phyloP scores from a whole-genome alignment of 1,140 invertebrate species.

The Agrypnia vestita region DNA sequence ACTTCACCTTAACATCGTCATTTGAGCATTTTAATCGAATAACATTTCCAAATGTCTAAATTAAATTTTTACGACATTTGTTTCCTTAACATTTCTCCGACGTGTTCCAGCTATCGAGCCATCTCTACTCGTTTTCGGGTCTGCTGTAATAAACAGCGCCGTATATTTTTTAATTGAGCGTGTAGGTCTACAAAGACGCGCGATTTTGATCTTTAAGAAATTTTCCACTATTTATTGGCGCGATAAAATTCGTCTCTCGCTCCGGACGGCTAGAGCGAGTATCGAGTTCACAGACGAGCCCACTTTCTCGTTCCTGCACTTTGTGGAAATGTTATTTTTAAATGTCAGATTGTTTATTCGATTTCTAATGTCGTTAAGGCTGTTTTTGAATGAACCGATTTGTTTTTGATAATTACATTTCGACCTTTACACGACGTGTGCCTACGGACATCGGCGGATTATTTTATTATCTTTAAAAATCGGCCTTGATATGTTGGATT shows the following conservation, averaged over 20 bases:
- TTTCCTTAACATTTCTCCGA: constrained; percentile 7
- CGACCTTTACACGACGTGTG: too few relatives aligned
- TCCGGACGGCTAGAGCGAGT: constrained; percentile 20
- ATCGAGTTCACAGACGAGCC: neutral
- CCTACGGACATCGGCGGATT: too few relatives aligned
- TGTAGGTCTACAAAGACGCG: neutral
- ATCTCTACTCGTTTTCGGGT: constrained; percentile 34
- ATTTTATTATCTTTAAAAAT: too few relatives aligned
- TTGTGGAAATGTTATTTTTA: neutral
- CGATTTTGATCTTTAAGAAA: constrained; percentile 40
- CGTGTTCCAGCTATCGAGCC: neutral
- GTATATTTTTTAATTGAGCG: constrained; percentile 49
- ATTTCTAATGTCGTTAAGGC: too few relatives aligned
- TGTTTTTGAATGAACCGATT: too few relatives aligned
- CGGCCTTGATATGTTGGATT: too few relatives aligned
- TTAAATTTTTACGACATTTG: constrained; percentile 32
- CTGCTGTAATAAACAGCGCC: constrained; percentile 42
- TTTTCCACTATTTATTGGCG: constrained; percentile 48
- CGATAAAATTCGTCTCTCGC: constrained; percentile 47
- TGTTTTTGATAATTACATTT: too few relatives aligned
- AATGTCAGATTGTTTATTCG: neutral
- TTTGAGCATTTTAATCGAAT: constrained; percentile 31
- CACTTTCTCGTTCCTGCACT: too few relatives aligned
- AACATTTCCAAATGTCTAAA: constrained; percentile 43
- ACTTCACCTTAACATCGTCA: neutral